Evolutionary conservation across 1,140 invertebrate species (phyloP).

Genomic region (Chlorops oryzae): DNA sequence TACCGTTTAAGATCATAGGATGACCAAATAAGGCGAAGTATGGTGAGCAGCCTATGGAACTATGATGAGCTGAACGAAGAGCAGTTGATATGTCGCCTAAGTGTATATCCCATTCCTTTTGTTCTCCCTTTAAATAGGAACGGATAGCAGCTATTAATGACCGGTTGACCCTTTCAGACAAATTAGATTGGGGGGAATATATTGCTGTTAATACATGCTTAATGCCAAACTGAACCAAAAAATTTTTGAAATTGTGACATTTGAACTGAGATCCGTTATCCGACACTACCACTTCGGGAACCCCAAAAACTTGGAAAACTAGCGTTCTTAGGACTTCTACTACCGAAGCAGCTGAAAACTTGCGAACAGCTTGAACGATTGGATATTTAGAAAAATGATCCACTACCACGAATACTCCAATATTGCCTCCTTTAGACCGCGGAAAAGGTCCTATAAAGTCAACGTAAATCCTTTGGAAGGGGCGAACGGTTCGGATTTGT

Average conservation of each 20-base stretch:
- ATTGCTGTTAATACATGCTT: not conserved
- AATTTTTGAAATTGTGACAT: not conserved
- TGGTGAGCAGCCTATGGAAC: not conserved
- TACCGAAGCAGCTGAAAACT: not conserved
- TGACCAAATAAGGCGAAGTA: not conserved
- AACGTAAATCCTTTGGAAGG: conserved; percentile 5
- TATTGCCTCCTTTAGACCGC: not conserved
- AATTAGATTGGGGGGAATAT: not conserved
- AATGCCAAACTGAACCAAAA: not conserved
- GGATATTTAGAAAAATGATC: conserved; percentile 10
- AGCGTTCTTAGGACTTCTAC: not conserved
- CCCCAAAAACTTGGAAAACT: not conserved
- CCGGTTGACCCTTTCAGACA: conserved; percentile 2
- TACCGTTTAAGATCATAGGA: no score
- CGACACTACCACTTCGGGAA: not conserved
- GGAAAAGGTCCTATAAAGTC: conserved; percentile 9
- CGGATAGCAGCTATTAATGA: not conserved
- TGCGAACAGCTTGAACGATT: not conserved
- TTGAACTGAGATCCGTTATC: conserved; percentile 6
- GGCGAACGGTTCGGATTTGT: not conserved
- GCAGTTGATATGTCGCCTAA: not conserved
- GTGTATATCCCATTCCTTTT: not conserved
- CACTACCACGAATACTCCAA: not conserved
- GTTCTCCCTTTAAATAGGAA: not conserved
- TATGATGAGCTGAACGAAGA: not conserved